phyloP scores from a whole-genome alignment of 2,113 vertebrate genomes.

The Rhinoptilus africanus region DNA sequence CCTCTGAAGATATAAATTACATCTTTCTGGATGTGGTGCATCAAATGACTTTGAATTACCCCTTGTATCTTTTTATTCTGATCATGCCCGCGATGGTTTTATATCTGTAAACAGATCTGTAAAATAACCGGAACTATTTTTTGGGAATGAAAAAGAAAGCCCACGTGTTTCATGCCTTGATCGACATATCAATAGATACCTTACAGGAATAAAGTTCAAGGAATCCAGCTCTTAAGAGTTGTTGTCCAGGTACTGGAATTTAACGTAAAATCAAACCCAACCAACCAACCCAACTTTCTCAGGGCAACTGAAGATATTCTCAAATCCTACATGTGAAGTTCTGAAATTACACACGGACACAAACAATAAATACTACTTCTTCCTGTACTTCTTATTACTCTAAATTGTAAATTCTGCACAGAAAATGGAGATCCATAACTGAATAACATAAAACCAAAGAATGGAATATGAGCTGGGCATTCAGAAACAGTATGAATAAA shows the following conservation, averaged over 20 bases:
- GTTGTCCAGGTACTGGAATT: neutral
- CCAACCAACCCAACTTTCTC: neutral
- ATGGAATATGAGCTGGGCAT: neutral
- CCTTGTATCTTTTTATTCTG: neutral
- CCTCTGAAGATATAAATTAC: neutral
- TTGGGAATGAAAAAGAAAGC: neutral
- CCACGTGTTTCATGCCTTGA: neutral
- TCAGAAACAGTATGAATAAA: neutral
- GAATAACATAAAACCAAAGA: neutral
- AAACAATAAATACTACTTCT: neutral
- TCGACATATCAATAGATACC: neutral
- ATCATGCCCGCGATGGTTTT: neutral
- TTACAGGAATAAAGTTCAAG: neutral
- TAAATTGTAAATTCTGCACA: neutral
- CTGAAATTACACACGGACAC: neutral
- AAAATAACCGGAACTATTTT: neutral
- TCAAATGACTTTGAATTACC: neutral
- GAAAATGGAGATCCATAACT: neutral
- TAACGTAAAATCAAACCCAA: neutral
- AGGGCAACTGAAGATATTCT: neutral
- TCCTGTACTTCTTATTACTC: neutral
- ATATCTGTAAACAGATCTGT: neutral
- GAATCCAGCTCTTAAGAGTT: neutral
- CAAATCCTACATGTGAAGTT: neutral
- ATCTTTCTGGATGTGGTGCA: neutral